Evolutionary conservation across 2,113 vertebrate genomes (phyloP).

Genomic region (Spea bombifrons): DNA sequence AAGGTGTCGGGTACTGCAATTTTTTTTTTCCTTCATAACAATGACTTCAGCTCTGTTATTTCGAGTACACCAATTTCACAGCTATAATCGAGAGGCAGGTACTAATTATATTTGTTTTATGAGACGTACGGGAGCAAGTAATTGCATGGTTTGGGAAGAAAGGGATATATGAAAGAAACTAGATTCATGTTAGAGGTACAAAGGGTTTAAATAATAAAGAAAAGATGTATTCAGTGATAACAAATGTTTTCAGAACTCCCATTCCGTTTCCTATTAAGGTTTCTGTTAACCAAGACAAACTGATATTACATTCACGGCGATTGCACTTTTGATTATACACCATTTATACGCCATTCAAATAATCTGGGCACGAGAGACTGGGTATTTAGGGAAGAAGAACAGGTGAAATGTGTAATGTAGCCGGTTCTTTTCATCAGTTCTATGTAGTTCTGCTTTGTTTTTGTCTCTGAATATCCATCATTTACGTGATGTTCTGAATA

Average conservation of each 20-base stretch:
- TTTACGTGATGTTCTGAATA: not conserved
- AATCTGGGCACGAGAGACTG: not conserved
- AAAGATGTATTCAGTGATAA: not conserved
- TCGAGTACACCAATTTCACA: not conserved
- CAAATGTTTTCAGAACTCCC: not conserved
- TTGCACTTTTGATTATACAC: slow-evolving; percentile 14
- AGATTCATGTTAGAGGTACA: slow-evolving; percentile 2
- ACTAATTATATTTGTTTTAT: slow-evolving; percentile 42
- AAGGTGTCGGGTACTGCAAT: not conserved
- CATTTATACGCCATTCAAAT: slow-evolving; percentile 18
- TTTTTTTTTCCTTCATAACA: not conserved
- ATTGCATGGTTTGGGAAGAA: slow-evolving; percentile 23
- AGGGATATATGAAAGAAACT: slow-evolving; percentile 7
- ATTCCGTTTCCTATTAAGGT: not conserved
- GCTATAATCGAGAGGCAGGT: slow-evolving; percentile 34
- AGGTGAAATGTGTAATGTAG: not conserved
- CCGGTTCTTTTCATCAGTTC: not conserved
- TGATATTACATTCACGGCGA: slow-evolving; percentile 4
- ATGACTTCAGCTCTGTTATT: not conserved
- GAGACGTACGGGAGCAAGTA: slow-evolving; percentile 11
- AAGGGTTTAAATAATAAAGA: not conserved
- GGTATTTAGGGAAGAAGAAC: not conserved
- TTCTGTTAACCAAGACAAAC: not conserved
- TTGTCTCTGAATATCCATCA: not conserved
- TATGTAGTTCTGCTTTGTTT: not conserved